phyloP scores from a whole-genome alignment of 2,797 vertebrate species.

The Pogonophryne albipinna region DNA sequence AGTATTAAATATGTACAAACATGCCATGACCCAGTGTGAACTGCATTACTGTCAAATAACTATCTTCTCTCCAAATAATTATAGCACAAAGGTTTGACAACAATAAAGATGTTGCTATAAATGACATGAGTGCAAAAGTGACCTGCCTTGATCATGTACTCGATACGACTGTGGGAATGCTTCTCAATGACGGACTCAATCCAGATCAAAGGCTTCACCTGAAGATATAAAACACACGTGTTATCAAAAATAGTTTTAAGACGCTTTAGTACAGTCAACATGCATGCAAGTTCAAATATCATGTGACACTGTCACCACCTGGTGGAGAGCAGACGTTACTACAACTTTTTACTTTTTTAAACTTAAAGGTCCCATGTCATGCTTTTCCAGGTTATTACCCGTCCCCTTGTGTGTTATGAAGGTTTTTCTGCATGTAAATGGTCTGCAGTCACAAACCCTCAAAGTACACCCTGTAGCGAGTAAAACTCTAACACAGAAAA shows the following conservation, averaged over 20 bases:
- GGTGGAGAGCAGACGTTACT: constrained; percentile 44
- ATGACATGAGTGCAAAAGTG: not conserved
- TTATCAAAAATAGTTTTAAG: not conserved
- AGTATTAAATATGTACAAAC: too few relatives aligned
- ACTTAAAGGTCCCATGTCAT: too few relatives aligned
- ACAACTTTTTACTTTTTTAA: not conserved
- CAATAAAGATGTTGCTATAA: not conserved
- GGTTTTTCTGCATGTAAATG: too few relatives aligned
- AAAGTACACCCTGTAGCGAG: too few relatives aligned
- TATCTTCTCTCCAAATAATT: not conserved
- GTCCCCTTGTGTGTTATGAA: too few relatives aligned
- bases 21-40: not conserved
- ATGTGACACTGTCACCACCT: constrained; percentile 54
- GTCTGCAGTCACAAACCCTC: too few relatives aligned
- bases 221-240: constrained; percentile 14
- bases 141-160: constrained; percentile 99
- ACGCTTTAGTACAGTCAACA: not conserved
- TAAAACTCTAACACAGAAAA: too few relatives aligned
- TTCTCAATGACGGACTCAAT: constrained; percentile 99
- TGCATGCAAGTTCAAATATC: not conserved
- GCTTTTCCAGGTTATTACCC: too few relatives aligned
- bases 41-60: not conserved
- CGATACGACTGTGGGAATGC: constrained; percentile 98
- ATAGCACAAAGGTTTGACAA: not conserved
- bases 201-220: constrained; percentile 99